Evolutionary conservation across 2,888 invertebrate species (phyloP).

Genomic region (Heliconius aoede): DNA sequence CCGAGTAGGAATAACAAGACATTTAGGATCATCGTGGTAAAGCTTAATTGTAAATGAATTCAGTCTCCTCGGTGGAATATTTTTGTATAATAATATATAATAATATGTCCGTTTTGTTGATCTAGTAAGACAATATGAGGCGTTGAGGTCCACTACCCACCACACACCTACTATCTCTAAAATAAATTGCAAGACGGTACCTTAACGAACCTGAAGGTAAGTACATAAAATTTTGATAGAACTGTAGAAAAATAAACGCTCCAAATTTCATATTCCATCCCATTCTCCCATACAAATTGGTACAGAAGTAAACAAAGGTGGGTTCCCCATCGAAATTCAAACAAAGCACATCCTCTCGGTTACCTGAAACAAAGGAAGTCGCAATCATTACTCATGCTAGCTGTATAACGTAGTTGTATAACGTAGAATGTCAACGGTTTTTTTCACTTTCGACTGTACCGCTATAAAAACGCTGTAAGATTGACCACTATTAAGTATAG

Average conservation of each 20-base stretch:
- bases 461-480: not conserved
- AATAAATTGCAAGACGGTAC: not conserved
- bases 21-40: too few relatives aligned
- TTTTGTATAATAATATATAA: too few relatives aligned
- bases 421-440: slow-evolving; percentile 32
- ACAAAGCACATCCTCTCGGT: slow-evolving; percentile 61
- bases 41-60: too few relatives aligned
- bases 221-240: not conserved
- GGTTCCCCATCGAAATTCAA: slow-evolving; percentile 25
- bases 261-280: not conserved
- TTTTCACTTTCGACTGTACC: slow-evolving; percentile 17
- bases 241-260: too few relatives aligned
- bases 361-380: slow-evolving; percentile 74
- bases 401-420: slow-evolving; percentile 32
- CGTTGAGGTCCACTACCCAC: not conserved
- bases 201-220: not conserved
- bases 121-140: not conserved
- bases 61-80: too few relatives aligned
- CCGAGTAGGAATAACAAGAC: too few relatives aligned
- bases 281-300: too few relatives aligned
- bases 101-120: too few relatives aligned
- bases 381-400: slow-evolving; percentile 54
- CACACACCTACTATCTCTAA: not conserved
- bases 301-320: slow-evolving; percentile 3
- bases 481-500: not conserved